Base-by-base conservation (phyloP, 2,797 vertebrate species). In the Pseudochaenichthys georgianus region DNA sequence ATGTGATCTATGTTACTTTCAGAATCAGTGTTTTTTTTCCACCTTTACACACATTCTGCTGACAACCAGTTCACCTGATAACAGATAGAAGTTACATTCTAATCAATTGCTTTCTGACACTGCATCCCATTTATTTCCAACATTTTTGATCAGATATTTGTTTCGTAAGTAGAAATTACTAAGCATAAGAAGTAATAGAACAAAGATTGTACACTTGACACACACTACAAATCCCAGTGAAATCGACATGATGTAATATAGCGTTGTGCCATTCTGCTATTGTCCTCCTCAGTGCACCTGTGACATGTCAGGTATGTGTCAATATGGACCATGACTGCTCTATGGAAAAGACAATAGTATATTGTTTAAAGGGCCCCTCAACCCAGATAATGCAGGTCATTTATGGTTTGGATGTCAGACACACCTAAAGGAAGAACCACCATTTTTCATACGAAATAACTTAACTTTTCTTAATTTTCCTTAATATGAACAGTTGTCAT, bases 291-390 rank as follows among this genome's bases (percentile, higher is more conserved):
- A 53, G 50, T 82, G 34, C 64, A 70, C 52, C 66, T 81, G 62
- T 31, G 48, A 53, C 73, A 64, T 41, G 73, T 57, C 75, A 75
- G 64, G 64, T 80, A 67, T 75, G 77, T 81, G 77, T 73, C 46
- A 34, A 19, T n/a, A 2, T 59, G 64, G 50, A 62, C 59, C 53
- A 11, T 64, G 38, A 31, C 19, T 53, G 34, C 5, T 62, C 31
- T 17, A 46, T 31, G 19, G 13, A 12, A 15, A 62, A 67, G 70
- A 83, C 67, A 87, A 82, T 80, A 23, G 52, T 28, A 13, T 2
- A 62, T 60, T 72, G 76, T 71, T 57, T 53, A n/a, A 53, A 9
- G 23, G 68, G 71, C 61, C 69, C 46, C 74, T 57, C 19, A 7
- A 19, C 21, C 54, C 64, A 58, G 34, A 48, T 6, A 4, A 46